A percentile compares a stretch with the other conserved stretches of the same genome.
Evolutionary conservation across 2,797 vertebrate species (phyloP).

Genomic region (Pterois miles): DNA sequence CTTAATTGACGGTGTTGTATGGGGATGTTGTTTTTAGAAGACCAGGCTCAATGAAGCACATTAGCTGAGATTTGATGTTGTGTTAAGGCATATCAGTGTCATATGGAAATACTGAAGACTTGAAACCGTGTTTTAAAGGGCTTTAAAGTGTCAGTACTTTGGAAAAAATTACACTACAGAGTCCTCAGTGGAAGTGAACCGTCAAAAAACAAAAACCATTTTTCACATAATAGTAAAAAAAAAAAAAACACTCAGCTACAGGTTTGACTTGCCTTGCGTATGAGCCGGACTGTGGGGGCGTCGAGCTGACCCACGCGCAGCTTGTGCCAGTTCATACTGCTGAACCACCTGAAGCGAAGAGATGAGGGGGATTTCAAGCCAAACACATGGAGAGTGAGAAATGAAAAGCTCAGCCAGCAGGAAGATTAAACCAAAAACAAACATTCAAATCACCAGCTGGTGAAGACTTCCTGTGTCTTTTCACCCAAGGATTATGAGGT

Average conservation of each 20-base stretch:
- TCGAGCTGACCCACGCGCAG: conserved; percentile 82
- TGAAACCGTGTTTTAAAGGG: neutral
- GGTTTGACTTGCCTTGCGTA: conserved; percentile 78
- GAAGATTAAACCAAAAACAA: neutral
- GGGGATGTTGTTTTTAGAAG: accelerated
- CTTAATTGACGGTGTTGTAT: no score
- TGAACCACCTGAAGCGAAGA: conserved; percentile 81
- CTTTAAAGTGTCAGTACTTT: neutral
- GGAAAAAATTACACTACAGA: neutral
- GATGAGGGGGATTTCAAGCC: neutral
- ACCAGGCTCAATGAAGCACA: neutral
- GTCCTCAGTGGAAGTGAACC: neutral
- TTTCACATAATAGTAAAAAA: neutral
- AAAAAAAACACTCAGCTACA: neutral
- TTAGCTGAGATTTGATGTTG: neutral
- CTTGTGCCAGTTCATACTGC: conserved; percentile 86
- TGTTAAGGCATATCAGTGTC: neutral
- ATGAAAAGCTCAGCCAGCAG: neutral
- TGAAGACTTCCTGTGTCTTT: neutral
- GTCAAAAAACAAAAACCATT: neutral
- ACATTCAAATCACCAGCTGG: neutral
- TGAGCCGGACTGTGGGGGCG: conserved; percentile 82
- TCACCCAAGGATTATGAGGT: neutral
- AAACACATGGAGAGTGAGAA: neutral
- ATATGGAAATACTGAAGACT: neutral